Percentiles rank a stretch among this genome's conserved stretches.
Evolutionary conservation across 2,113 vertebrate genomes (phyloP).

Genomic region (Catagonus wagneri): DNA sequence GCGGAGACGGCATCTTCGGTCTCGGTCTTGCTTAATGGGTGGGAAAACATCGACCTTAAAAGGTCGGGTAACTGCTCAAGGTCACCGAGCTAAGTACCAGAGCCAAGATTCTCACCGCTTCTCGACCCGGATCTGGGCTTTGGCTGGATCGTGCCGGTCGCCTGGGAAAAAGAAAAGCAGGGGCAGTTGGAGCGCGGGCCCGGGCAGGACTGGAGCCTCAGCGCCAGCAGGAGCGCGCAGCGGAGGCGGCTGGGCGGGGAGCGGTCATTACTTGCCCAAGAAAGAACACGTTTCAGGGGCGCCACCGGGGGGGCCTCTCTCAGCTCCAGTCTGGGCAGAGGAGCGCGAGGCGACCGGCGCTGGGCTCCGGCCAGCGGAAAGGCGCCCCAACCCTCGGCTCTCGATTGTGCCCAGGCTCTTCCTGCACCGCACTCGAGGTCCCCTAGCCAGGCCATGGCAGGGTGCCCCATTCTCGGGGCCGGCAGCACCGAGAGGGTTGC

Average conservation of each 20-base stretch:
- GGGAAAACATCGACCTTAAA: background rate
- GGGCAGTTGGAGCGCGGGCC: background rate
- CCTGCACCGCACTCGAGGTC: rapidly evolving
- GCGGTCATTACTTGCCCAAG: background rate
- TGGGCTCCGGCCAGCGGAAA: background rate
- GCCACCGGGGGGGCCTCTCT: background rate
- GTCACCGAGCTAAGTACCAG: background rate
- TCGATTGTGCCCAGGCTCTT: background rate
- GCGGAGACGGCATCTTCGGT: background rate
- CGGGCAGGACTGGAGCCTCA: background rate
- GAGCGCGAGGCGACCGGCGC: too few relatives aligned
- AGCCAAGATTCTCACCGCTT: background rate
- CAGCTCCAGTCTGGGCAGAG: background rate
- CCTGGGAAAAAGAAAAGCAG: background rate
- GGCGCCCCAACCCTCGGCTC: too few relatives aligned
- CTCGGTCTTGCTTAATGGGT: background rate
- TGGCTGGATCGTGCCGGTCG: background rate
- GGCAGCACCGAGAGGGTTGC: background rate
- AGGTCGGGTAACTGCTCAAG: background rate
- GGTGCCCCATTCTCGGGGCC: background rate
- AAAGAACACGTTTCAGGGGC: background rate
- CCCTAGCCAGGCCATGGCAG: background rate
- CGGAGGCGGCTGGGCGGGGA: background rate
- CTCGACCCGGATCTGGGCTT: rapidly evolving
- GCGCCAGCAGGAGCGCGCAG: background rate